These are phyloP conservation scores for Latrodectus geometricus DNA, from an alignment of 1,140 invertebrate genomes.

Conservation along the genomic window DNA sequence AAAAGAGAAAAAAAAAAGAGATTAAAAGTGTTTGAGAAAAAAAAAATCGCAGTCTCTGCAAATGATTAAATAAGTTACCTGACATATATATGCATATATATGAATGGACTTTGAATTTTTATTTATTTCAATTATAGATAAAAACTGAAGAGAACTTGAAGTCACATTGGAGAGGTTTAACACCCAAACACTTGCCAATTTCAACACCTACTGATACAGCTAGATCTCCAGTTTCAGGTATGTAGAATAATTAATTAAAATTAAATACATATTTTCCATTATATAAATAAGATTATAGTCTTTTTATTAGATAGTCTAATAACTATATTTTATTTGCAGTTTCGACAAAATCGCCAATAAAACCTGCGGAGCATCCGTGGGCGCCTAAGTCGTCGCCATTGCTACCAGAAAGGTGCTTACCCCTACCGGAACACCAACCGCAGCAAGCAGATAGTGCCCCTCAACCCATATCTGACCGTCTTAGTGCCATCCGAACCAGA, in stretches of 20 bases:
- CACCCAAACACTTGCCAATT: background rate
- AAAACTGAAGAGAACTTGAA: conserved; percentile 34
- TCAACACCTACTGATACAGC: background rate
- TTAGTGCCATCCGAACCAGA: conserved; percentile 16
- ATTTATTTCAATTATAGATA: background rate
- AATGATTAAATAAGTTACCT: no score
- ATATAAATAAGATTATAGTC: no score
- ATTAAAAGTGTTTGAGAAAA: no score
- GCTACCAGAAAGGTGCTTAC: background rate
- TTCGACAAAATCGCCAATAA: conserved; percentile 27
- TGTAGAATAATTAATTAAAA: no score
- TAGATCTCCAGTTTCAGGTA: conserved; percentile 38
- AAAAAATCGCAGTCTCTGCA: no score
- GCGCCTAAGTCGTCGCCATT: background rate
- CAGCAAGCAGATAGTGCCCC: background rate
- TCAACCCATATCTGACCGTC: background rate
- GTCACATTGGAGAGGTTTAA: conserved; percentile 14
- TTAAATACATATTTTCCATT: no score
- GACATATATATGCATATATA: no score
- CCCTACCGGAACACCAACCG: background rate
- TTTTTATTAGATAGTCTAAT: no score
- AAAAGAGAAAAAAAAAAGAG: no score
- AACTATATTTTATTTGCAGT: background rate
- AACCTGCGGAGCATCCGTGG: conserved; percentile 21
- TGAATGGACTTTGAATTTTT: no score